phyloP scores from a whole-genome alignment of 2,113 vertebrate species.

The Stigmatopora nigra region DNA sequence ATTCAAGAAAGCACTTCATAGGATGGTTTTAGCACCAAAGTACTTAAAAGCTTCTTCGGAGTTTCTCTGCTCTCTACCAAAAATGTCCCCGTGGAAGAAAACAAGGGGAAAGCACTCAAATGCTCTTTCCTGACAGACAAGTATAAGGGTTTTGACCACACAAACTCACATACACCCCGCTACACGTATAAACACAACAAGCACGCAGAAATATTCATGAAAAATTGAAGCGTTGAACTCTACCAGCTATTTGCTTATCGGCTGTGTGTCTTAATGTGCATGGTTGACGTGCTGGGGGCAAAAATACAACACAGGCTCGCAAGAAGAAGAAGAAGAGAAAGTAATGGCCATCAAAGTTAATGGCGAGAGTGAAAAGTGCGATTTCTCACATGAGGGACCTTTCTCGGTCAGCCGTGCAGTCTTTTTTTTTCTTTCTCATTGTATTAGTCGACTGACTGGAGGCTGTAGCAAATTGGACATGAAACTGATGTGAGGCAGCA shows the following conservation, averaged over 20 bases:
- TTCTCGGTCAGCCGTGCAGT: conserved; percentile 19
- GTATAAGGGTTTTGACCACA: conserved; percentile 61
- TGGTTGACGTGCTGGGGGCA: conserved; percentile 24
- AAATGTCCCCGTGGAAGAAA: conserved; percentile 59
- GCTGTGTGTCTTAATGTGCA: conserved; percentile 47
- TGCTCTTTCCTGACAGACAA: conserved; percentile 49
- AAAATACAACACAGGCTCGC: conserved; percentile 35
- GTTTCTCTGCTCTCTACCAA: conserved; percentile 54
- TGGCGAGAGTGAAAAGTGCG: conserved; percentile 16
- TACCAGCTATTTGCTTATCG: conserved; percentile 18
- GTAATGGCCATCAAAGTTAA: conserved; percentile 38
- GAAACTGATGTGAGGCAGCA: conserved; percentile 7
- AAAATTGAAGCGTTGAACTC: conserved; percentile 54
- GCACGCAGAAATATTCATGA: conserved; percentile 43
- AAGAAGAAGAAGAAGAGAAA: conserved; percentile 19
- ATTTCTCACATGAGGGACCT: conserved; percentile 34
- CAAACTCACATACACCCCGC: conserved; percentile 8
- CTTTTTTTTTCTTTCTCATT: not conserved
- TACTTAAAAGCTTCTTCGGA: conserved; percentile 73
- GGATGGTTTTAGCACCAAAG: conserved; percentile 68
- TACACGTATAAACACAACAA: conserved; percentile 4
- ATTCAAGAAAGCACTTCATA: conserved; percentile 57
- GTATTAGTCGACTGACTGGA: conserved; percentile 1
- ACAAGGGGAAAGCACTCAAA: conserved; percentile 59
- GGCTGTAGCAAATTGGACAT: conserved; percentile 16